A percentile compares a stretch with the other conserved stretches of the same genome.
These are phyloP conservation scores for Epinotia bilunana DNA, from an alignment of 2,888 invertebrate genomes.

Conservation along the genomic window DNA sequence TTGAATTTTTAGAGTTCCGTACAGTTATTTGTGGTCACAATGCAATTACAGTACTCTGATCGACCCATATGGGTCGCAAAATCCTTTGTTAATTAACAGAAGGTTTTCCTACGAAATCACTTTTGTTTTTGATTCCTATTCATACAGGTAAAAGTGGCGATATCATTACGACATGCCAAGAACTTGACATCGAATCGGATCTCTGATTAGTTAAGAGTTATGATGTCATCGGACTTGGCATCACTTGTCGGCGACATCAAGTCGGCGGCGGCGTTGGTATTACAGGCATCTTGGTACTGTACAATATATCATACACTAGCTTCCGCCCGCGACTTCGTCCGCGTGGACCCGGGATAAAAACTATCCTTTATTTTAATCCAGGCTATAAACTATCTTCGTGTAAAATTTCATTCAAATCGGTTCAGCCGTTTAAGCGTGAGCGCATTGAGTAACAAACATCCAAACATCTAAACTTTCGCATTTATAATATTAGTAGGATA, in stretches of 20 bases:
- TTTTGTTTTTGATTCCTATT: not conserved
- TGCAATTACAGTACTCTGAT: not conserved
- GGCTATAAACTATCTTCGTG: too few species aligned
- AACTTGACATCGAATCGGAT: not conserved
- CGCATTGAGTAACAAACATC: too few species aligned
- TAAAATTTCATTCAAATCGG: too few species aligned
- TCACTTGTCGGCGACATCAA: not conserved
- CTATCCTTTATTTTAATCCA: too few species aligned
- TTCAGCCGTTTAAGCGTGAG: too few species aligned
- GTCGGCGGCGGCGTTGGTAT: not conserved
- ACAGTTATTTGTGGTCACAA: not conserved
- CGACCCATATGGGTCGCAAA: not conserved
- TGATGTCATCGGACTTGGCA: not conserved
- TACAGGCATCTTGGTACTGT: not conserved
- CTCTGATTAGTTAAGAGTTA: not conserved
- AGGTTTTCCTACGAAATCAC: not conserved
- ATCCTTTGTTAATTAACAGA: not conserved
- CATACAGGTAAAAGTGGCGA: not conserved
- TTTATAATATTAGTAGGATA: too few species aligned
- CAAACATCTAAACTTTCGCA: too few species aligned
- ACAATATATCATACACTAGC: not conserved
- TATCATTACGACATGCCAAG: not conserved
- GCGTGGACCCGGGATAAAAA: too few species aligned
- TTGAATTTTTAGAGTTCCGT: slow-evolving; percentile 21
- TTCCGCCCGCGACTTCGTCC: too few species aligned